Conservation (phyloP, 2,888 invertebrate species). For the Nephrotoma appendiculata region DNA sequence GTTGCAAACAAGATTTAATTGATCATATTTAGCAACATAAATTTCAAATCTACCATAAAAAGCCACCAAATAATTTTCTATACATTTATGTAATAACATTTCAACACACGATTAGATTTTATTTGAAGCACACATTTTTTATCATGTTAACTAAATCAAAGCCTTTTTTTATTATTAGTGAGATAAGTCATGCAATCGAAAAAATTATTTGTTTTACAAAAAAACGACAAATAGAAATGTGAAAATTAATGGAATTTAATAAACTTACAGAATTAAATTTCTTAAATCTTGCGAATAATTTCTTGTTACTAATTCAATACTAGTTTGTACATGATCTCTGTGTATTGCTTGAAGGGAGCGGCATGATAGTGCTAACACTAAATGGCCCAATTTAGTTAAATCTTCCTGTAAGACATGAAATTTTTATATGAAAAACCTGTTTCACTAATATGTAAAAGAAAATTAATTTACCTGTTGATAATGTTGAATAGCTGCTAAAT, state of each 20-base stretch:
- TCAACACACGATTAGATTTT: not conserved
- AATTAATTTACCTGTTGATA: slow-evolving; percentile 39
- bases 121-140: not conserved
- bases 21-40: not conserved
- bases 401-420: slow-evolving; percentile 47
- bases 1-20: not conserved
- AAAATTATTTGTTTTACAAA: not conserved
- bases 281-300: slow-evolving; percentile 89
- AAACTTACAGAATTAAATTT: slow-evolving; percentile 76
- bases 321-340: slow-evolving; percentile 73
- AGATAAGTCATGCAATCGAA: not conserved
- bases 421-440: not conserved
- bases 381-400: slow-evolving; percentile 74
- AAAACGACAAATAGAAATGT: not conserved
- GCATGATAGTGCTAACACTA: slow-evolving; percentile 86
- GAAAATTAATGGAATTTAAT: not conserved
- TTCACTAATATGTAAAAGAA: not conserved
- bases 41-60: not conserved
- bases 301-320: slow-evolving; percentile 76
- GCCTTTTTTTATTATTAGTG: not conserved
- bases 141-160: not conserved
- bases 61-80: not conserved
- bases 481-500: slow-evolving; percentile 49
- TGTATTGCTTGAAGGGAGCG: slow-evolving; percentile 78
- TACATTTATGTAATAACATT: not conserved